phyloP scores from a whole-genome alignment of 2,888 invertebrate species.

The Drosophila dives region DNA sequence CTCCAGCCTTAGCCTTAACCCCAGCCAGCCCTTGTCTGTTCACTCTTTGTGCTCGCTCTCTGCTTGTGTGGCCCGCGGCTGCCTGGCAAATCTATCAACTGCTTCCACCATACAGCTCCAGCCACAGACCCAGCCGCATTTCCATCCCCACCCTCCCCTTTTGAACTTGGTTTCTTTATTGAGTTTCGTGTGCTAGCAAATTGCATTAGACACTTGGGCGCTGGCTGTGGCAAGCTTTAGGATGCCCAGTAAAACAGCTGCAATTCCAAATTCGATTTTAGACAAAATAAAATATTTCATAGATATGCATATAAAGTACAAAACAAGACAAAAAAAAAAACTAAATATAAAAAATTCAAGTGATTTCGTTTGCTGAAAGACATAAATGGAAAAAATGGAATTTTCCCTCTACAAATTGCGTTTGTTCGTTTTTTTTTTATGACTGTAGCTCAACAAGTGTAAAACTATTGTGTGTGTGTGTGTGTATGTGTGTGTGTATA shows the following conservation, averaged over 20 bases:
- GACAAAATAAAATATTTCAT: constrained; percentile 44
- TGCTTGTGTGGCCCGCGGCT: constrained; percentile 75
- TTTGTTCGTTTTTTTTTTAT: constrained; percentile 22
- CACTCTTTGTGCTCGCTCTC: constrained; percentile 31
- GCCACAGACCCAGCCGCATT: neutral
- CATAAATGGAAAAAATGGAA: constrained; percentile 11
- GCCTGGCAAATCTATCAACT: constrained; percentile 70
- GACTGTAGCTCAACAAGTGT: constrained; percentile 56
- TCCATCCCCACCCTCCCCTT: neutral
- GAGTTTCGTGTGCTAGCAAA: constrained; percentile 73
- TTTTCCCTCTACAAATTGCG: constrained; percentile 4
- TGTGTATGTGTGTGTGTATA: constrained; percentile 19
- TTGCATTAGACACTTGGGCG: constrained; percentile 75
- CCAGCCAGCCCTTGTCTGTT: constrained; percentile 16
- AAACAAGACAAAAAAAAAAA: constrained; percentile 1
- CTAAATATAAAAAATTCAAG: constrained; percentile 25
- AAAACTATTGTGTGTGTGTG: constrained; percentile 13
- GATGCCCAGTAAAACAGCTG: constrained; percentile 38
- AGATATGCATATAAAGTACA: constrained; percentile 39
- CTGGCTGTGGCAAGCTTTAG: constrained; percentile 48
- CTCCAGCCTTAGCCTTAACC: constrained; percentile 10
- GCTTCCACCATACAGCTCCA: constrained; percentile 27
- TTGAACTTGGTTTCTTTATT: constrained; percentile 59
- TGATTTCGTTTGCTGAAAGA: constrained; percentile 26
- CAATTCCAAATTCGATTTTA: constrained; percentile 59